phyloP scores from a whole-genome alignment of 2,888 invertebrate species.

The Andrena dorsata region DNA sequence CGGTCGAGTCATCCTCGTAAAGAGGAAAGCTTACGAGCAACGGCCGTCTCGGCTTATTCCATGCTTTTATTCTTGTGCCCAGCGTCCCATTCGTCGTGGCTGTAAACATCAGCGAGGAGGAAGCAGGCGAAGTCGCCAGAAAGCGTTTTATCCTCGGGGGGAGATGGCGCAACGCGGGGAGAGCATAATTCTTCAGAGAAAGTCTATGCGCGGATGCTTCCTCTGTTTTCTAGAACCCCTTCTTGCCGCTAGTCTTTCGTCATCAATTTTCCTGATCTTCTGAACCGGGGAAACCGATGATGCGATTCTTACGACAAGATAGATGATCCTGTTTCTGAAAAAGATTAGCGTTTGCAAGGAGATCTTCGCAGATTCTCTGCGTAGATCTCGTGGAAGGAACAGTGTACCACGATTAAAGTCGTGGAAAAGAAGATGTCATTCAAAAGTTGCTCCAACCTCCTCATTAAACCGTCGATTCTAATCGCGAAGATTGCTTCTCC shows the following conservation, averaged over 20 bases:
- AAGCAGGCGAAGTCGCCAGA: conserved; percentile 46
- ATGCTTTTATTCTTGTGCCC: conserved; percentile 68
- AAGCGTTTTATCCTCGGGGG: conserved; percentile 56
- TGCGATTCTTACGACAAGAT: too few relatives aligned
- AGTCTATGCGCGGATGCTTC: neutral
- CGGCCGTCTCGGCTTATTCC: conserved; percentile 72
- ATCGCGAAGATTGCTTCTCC: conserved; percentile 46
- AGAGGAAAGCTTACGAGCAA: conserved; percentile 84
- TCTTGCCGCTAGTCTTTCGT: neutral
- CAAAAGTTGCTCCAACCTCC: conserved; percentile 33
- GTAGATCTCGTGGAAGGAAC: neutral
- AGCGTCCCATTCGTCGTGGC: conserved; percentile 65
- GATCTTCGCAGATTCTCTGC: too few relatives aligned
- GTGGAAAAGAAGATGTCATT: conserved; percentile 22
- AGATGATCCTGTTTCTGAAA: too few relatives aligned
- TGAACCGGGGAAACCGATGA: neutral
- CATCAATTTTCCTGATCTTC: neutral
- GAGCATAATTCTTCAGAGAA: neutral
- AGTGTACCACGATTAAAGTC: neutral
- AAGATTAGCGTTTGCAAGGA: too few relatives aligned
- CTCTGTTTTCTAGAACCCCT: neutral
- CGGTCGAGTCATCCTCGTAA: conserved; percentile 84
- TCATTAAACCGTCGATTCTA: conserved; percentile 39
- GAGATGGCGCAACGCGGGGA: conserved; percentile 5
- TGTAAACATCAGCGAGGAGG: conserved; percentile 65